Percentiles rank a stretch among this genome's conserved stretches.
These are phyloP conservation scores for Drosophila pallidifrons DNA, from an alignment of 1,140 invertebrate species.

Conservation along the genomic window DNA sequence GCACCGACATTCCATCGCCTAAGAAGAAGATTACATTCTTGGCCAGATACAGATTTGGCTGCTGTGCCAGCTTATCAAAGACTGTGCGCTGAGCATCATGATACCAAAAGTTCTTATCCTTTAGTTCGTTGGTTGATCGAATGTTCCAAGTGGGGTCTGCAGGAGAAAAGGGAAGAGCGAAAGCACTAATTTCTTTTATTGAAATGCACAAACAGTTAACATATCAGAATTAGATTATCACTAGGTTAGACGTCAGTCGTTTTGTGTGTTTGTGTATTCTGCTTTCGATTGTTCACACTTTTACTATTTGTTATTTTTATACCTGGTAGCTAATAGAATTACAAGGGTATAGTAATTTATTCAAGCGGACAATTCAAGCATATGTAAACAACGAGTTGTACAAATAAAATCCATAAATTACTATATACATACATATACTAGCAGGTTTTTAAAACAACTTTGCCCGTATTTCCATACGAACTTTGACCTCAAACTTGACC, in stretches of 20 bases:
- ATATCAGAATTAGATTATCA: slow-evolving; percentile 56
- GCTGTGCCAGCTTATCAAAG: slow-evolving; percentile 56
- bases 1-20: slow-evolving; percentile 92
- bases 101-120: slow-evolving; percentile 72
- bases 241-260: slow-evolving; percentile 64
- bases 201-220: slow-evolving; percentile 3
- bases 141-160: slow-evolving; percentile 61
- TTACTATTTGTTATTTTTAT: slow-evolving; percentile 20
- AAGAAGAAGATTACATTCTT: slow-evolving; percentile 92
- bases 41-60: slow-evolving; percentile 85
- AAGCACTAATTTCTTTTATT: slow-evolving; percentile 27
- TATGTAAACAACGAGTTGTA: too few species aligned
- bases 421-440: too few species aligned
- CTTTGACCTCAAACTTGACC: too few species aligned
- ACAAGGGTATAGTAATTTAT: not conserved
- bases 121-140: slow-evolving; percentile 41
- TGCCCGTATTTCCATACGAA: too few species aligned
- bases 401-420: too few species aligned
- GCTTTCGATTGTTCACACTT: slow-evolving; percentile 36
- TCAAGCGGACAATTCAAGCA: not conserved
- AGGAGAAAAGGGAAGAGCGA: slow-evolving; percentile 3
- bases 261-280: slow-evolving; percentile 53
- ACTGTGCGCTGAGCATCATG: slow-evolving; percentile 66
- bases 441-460: too few species aligned
- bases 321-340: not conserved